phyloP scores from a whole-genome alignment of 2,888 invertebrate species.

The Dendrolimus houi region DNA sequence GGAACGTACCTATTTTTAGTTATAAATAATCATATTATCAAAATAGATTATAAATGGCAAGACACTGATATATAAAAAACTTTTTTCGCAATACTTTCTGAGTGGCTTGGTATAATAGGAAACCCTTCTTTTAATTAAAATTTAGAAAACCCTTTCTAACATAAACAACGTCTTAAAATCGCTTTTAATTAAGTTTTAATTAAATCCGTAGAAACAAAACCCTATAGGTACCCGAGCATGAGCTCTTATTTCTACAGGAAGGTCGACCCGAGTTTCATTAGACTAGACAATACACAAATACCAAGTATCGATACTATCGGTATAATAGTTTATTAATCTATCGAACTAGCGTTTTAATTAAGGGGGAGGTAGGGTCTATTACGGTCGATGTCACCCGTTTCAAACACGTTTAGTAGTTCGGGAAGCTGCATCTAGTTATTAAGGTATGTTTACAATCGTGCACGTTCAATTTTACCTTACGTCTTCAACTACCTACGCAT shows the following conservation, averaged over 20 bases:
- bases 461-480: too few species aligned
- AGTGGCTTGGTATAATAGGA: not conserved
- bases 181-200: not conserved
- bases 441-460: not conserved
- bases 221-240: not conserved
- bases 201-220: not conserved
- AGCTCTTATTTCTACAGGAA: not conserved
- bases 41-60: too few species aligned
- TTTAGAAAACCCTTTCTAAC: not conserved
- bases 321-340: slow-evolving; percentile 6
- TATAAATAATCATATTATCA: too few species aligned
- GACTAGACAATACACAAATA: not conserved
- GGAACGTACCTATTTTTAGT: too few species aligned
- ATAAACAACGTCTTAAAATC: not conserved
- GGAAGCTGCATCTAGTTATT: slow-evolving; percentile 17
- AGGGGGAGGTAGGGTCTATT: slow-evolving; percentile 20
- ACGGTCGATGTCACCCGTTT: slow-evolving; percentile 23
- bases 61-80: too few species aligned
- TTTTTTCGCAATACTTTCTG: too few species aligned
- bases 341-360: slow-evolving; percentile 17
- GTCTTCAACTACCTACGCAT: too few species aligned
- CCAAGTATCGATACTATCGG: not conserved
- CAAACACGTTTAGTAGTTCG: slow-evolving; percentile 17
- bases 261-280: not conserved
- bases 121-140: not conserved